These are phyloP conservation scores for Rhamnusium bicolor DNA, from an alignment of 2,888 invertebrate genomes.

Conservation along the genomic window DNA sequence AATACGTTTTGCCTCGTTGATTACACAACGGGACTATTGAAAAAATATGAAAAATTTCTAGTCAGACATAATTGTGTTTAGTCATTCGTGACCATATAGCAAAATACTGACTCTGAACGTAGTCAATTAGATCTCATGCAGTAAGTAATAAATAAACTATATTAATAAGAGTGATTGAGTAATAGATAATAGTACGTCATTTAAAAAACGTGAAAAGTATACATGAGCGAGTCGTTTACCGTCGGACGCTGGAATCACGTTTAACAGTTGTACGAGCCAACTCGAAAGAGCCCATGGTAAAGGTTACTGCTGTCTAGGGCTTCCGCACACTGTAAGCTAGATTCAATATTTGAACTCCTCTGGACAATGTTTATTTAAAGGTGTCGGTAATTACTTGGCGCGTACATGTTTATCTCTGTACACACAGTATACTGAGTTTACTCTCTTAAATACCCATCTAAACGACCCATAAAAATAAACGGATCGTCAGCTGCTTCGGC, in stretches of 20 bases:
- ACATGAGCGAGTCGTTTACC: constrained; percentile 23
- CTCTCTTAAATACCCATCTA: constrained; percentile 61
- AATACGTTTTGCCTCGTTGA: constrained; percentile 3
- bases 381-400: constrained; percentile 68
- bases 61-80: constrained; percentile 4
- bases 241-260: constrained; percentile 13
- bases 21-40: background rate
- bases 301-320: background rate
- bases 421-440: constrained; percentile 59
- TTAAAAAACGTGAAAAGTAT: constrained; percentile 50
- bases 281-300: background rate
- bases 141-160: constrained; percentile 22
- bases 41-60: constrained; percentile 11
- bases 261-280: background rate
- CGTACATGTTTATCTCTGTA: constrained; percentile 66
- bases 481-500: constrained; percentile 57
- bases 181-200: constrained; percentile 48
- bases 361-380: constrained; percentile 67
- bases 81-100: constrained; percentile 6
- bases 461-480: constrained; percentile 62
- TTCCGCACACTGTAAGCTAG: constrained; percentile 40
- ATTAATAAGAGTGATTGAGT: constrained; percentile 45
- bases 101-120: constrained; percentile 13
- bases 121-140: constrained; percentile 39
- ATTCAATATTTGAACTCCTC: constrained; percentile 61